Base-by-base conservation (phyloP, 2,113 vertebrate species). In the Erythrolamprus reginae region DNA sequence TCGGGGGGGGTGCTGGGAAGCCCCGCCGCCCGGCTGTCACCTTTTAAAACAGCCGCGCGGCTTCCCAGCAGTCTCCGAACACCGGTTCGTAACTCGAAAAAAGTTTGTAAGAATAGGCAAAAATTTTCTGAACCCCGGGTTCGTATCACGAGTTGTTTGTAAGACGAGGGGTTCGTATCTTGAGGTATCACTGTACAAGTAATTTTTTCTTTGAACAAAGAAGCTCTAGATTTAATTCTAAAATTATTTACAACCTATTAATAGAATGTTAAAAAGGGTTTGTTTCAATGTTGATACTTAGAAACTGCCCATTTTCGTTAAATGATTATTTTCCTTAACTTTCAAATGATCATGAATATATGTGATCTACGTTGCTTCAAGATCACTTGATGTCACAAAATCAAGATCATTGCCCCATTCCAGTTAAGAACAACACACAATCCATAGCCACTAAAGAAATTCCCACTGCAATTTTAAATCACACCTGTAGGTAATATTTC, bases 401-500 rank as follows among this genome's bases (percentile, higher is more conserved):
- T 26, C 24, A 88, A 48, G 45, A n/a, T 33, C 38, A 65, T 1
- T 23, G 17, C 15, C 58, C 24, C 28, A 0, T 70, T n/a, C n/a
- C 19, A 38, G 53, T 82, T 77, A 82, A 33, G 17, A 77, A 82
- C 17, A 52, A 77, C 33, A 10, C 28, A 15, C 17, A 82, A 6
- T 13, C 10, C 23, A 45, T 53, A 38, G 33, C 33, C 15, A 77
- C 33, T 77, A 38, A 77, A 38, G 2, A 21, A 77, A 77, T 38
- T 38, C 70, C 17, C 70, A 38, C 33, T 77, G 15, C 33, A 77
- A 42, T 77, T 77, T 77, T 77, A 77, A 38, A 77, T 24, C 96
- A 95, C 95, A 98, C 99, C 98, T 99, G 98, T 58, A 99, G 96
- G 95, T 99, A 99, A 92, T 95, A 96, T 97, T 99, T 99, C 95